Percentiles rank a stretch among this genome's conserved stretches.
Evolutionary conservation across 2,888 invertebrate species (phyloP).

Genomic region (Pasiphila rectangulata): DNA sequence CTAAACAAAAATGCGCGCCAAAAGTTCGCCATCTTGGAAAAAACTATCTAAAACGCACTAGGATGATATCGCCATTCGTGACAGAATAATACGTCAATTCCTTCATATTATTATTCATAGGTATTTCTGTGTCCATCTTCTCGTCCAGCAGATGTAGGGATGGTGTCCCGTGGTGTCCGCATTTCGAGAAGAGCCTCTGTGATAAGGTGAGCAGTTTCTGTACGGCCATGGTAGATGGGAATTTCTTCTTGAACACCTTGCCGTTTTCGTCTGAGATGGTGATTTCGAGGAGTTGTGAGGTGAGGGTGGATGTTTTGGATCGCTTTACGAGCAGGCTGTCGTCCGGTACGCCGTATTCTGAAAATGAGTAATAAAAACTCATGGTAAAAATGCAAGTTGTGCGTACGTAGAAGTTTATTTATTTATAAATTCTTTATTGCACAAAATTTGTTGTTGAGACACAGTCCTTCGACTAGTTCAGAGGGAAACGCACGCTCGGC

Average conservation of each 20-base stretch:
- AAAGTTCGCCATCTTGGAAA: constrained; percentile 36
- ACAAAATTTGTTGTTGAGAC: neutral
- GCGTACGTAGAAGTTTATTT: no score
- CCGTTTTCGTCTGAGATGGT: constrained; percentile 77
- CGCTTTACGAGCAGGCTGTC: constrained; percentile 83
- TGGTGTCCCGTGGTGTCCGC: constrained; percentile 59
- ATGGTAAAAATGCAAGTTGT: no score
- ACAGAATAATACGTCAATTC: constrained; percentile 91
- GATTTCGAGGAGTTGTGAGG: constrained; percentile 84
- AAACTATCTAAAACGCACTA: constrained; percentile 82
- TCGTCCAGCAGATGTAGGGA: constrained; percentile 77
- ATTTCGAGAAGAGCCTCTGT: constrained; percentile 85
- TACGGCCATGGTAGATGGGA: constrained; percentile 88
- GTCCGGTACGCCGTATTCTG: constrained; percentile 92
- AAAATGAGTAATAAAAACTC: no score
- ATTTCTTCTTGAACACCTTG: constrained; percentile 84
- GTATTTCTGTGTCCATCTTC: constrained; percentile 84
- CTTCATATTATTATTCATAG: constrained; percentile 90
- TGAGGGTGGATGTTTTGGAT: constrained; percentile 80
- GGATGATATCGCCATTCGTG: constrained; percentile 90
- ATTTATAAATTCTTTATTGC: no score
- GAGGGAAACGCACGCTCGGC: no score
- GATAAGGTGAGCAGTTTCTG: constrained; percentile 91
- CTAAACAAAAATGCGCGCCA: constrained; percentile 45
- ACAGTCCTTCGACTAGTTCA: no score